Percentiles rank a stretch among this genome's conserved stretches.
Evolutionary conservation across 2,888 invertebrate species (phyloP).

Genomic region (Drosophila lutescens): DNA sequence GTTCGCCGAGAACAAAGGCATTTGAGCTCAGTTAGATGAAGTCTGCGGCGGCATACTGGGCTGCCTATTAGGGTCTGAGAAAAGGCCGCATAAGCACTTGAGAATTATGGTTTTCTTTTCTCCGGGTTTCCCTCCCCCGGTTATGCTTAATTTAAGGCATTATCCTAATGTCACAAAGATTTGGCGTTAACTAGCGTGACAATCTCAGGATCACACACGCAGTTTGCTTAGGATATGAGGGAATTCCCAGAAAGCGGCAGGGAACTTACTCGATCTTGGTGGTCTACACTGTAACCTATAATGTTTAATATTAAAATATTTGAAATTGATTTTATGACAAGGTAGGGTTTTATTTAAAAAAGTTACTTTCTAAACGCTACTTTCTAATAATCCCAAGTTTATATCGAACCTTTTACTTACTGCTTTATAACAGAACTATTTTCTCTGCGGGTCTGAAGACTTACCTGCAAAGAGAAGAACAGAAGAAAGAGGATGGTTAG

Average conservation of each 20-base stretch:
- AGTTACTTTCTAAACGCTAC: too few relatives aligned
- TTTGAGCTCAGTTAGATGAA: slow-evolving; percentile 36
- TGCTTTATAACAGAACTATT: not conserved
- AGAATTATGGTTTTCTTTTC: slow-evolving; percentile 48
- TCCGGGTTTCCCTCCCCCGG: slow-evolving; percentile 2
- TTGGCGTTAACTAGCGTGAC: slow-evolving; percentile 60
- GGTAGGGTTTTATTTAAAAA: too few relatives aligned
- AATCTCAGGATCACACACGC: slow-evolving; percentile 61
- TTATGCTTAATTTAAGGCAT: slow-evolving; percentile 60
- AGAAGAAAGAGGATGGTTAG: not conserved
- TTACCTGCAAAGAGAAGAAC: slow-evolving; percentile 27
- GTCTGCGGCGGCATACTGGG: slow-evolving; percentile 61
- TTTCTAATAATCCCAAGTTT: too few relatives aligned
- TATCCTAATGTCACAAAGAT: slow-evolving; percentile 50
- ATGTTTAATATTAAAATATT: too few relatives aligned
- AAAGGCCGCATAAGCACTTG: slow-evolving; percentile 62
- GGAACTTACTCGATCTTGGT: not conserved
- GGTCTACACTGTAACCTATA: not conserved
- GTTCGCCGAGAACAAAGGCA: slow-evolving; percentile 34
- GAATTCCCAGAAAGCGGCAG: slow-evolving; percentile 4
- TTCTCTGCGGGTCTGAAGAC: not conserved
- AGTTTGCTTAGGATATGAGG: not conserved
- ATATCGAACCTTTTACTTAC: not conserved
- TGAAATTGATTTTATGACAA: too few relatives aligned
- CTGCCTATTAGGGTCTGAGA: slow-evolving; percentile 57